Evolutionary conservation across 2,113 vertebrate genomes (phyloP).

Genomic region (Turdus rufiventris): DNA sequence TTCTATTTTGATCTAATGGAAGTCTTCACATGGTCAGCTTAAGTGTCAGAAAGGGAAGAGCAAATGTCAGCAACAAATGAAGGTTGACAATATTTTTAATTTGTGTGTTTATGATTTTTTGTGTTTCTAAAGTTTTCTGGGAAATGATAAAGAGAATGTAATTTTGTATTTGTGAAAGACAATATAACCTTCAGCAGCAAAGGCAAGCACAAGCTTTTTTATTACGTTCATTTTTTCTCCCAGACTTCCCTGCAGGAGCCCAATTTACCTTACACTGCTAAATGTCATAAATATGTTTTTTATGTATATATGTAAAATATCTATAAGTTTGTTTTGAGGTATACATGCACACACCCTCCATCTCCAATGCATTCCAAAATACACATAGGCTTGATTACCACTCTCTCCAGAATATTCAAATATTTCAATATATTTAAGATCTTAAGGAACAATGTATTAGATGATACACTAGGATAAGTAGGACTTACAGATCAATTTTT

Average conservation of each 20-base stretch:
- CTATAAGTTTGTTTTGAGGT: neutral
- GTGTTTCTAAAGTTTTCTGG: neutral
- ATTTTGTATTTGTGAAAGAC: neutral
- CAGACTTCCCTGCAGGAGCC: neutral
- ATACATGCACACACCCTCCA: fast-evolving
- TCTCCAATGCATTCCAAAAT: neutral
- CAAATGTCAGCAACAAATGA: neutral
- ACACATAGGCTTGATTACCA: neutral
- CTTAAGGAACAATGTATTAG: neutral
- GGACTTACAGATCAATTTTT: neutral
- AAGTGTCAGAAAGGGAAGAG: neutral
- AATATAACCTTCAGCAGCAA: neutral
- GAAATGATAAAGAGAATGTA: neutral
- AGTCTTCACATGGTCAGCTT: neutral
- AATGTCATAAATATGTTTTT: neutral
- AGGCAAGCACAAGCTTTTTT: neutral
- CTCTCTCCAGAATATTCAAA: neutral
- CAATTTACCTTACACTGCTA: neutral
- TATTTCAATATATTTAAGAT: neutral
- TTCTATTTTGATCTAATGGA: neutral
- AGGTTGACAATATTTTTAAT: neutral
- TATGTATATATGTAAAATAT: neutral
- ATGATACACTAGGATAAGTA: neutral
- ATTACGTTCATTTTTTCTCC: neutral
- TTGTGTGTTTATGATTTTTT: neutral